Evolutionary conservation across 2,797 vertebrate genomes (phyloP).

Genomic region (Sarcoramphus papa): DNA sequence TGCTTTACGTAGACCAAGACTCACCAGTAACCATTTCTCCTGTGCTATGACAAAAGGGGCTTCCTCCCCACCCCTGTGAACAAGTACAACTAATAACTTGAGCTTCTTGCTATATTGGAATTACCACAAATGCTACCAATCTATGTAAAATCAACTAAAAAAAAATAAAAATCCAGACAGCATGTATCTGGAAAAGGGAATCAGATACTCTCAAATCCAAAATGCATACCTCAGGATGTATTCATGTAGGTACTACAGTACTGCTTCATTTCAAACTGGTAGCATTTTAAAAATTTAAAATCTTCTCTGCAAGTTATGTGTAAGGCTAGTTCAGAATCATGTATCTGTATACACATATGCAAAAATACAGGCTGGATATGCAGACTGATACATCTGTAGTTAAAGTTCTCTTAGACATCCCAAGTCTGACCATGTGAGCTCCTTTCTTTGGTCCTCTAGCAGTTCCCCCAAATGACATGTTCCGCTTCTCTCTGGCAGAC

Average conservation of each 20-base stretch:
- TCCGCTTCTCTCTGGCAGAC: not conserved
- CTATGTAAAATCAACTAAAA: not conserved
- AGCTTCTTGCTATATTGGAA: not conserved
- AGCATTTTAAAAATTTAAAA: not conserved
- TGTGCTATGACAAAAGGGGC: not conserved
- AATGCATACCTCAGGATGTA: not conserved
- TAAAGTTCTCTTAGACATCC: not conserved
- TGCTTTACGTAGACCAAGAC: not conserved
- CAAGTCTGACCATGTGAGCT: not conserved
- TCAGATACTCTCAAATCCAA: not conserved
- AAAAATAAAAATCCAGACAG: not conserved
- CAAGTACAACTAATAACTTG: not conserved
- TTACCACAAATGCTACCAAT: not conserved
- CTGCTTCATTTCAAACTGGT: not conserved
- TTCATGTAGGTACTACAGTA: not conserved
- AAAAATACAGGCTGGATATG: not conserved
- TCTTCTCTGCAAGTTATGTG: not conserved
- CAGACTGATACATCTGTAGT: not conserved
- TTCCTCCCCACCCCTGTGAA: not conserved
- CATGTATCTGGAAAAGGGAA: not conserved
- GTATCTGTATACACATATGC: not conserved
- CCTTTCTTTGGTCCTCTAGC: not conserved
- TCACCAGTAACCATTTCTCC: not conserved
- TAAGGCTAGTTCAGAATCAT: not conserved
- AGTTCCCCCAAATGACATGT: fast-evolving